Percentiles rank a stretch among this genome's conserved stretches.
Conservation (phyloP, 2,888 invertebrate genomes). For the Drosophila anomalipes region DNA sequence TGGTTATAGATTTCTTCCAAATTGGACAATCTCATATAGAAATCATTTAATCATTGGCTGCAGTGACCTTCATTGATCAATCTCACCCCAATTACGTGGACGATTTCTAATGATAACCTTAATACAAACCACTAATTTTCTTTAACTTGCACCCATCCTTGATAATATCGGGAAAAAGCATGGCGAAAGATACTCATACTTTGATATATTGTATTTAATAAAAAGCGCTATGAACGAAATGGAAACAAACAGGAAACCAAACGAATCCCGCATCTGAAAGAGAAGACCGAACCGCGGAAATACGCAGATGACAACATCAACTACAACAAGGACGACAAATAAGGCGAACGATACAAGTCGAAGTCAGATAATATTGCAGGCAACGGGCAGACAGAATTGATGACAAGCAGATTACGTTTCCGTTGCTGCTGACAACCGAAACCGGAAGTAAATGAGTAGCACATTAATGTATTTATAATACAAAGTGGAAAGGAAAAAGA, state of each 20-base stretch:
- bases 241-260: conserved; percentile 74
- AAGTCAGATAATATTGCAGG: conserved; percentile 39
- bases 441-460: conserved; percentile 65
- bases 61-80: background rate
- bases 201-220: conserved; percentile 44
- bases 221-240: conserved; percentile 31
- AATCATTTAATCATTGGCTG: background rate
- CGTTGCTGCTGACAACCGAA: conserved; percentile 71
- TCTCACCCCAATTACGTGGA: background rate
- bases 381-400: conserved; percentile 56
- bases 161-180: conserved; percentile 3
- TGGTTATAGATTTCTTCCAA: background rate
- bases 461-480: conserved; percentile 70
- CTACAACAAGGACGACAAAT: conserved; percentile 33
- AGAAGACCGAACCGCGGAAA: conserved; percentile 67
- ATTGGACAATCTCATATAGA: background rate
- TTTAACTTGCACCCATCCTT: conserved; percentile 1
- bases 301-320: conserved; percentile 63
- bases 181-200: conserved; percentile 8
- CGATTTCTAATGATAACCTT: background rate
- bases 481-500: conserved; percentile 16
- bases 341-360: conserved; percentile 22
- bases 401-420: conserved; percentile 81
- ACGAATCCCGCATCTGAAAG: conserved; percentile 66
- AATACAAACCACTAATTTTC: conserved; percentile 21